Evolutionary conservation across 2,888 invertebrate genomes (phyloP).

Genomic region (Nemotelus pantherinus): DNA sequence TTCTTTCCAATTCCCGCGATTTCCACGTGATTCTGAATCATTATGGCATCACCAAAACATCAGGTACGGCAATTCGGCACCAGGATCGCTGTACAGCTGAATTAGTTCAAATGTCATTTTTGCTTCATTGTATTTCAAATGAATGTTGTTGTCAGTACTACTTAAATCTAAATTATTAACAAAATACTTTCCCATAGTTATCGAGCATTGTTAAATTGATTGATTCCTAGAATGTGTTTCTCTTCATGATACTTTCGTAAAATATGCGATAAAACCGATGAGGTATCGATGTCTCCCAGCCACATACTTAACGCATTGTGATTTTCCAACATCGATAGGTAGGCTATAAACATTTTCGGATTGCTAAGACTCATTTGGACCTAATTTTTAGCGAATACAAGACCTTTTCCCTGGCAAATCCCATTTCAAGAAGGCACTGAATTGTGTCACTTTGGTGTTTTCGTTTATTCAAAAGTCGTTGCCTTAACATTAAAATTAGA

Average conservation of each 20-base stretch:
- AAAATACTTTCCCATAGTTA: too few relatives aligned
- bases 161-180: too few relatives aligned
- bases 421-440: conserved; percentile 73
- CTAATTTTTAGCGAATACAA: conserved; percentile 67
- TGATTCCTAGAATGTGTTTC: conserved; percentile 69
- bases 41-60: too few relatives aligned
- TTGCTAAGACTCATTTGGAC: conserved; percentile 73
- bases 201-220: conserved; percentile 60
- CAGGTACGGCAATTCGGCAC: too few relatives aligned
- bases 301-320: conserved; percentile 72
- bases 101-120: too few relatives aligned
- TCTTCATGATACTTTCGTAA: conserved; percentile 73
- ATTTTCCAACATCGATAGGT: conserved; percentile 73
- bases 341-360: conserved; percentile 74
- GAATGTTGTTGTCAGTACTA: too few relatives aligned
- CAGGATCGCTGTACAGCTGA: too few relatives aligned
- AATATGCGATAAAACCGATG: conserved; percentile 73
- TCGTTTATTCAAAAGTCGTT: conserved; percentile 65
- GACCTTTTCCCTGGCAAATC: conserved; percentile 69
- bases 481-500: conserved; percentile 66
- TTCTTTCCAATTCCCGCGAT: too few relatives aligned
- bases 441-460: conserved; percentile 67
- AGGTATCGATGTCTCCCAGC: conserved; percentile 75
- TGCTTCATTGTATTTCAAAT: too few relatives aligned
- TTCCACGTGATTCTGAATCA: too few relatives aligned